phyloP scores from a whole-genome alignment of 92 coral and sea anemone genomes.

The Hydrozoanthus gracilis region DNA sequence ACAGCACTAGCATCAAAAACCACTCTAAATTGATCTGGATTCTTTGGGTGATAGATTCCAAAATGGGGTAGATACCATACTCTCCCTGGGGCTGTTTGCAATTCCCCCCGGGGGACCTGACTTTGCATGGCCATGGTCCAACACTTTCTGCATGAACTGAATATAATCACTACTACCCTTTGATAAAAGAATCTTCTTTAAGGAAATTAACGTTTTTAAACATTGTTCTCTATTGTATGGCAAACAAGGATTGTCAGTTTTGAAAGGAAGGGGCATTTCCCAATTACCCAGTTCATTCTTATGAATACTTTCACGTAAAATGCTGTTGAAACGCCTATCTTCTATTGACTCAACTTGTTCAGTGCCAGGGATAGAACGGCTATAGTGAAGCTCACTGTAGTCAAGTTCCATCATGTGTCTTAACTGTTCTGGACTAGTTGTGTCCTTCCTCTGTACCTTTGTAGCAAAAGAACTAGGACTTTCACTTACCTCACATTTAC shows the following conservation, averaged over 20 bases:
- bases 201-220: conserved; percentile 7
- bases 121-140: conserved; percentile 29
- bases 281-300: conserved; percentile 35
- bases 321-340: conserved; percentile 24
- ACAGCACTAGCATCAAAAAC: conserved; percentile 60
- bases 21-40: conserved; percentile 62
- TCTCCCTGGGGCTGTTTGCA: conserved; percentile 29
- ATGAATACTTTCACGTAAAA: conserved; percentile 44
- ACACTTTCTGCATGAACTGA: conserved; percentile 32
- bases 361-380: no score
- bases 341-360: conserved; percentile 10
- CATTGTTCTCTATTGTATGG: conserved; percentile 37
- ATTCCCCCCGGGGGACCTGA: conserved; percentile 41
- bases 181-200: conserved; percentile 5
- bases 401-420: conserved; percentile 43
- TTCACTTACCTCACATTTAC: no score
- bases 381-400: background rate
- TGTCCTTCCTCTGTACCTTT: no score
- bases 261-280: conserved; percentile 51
- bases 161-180: conserved; percentile 2
- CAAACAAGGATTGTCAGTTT: conserved; percentile 29
- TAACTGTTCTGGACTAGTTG: background rate
- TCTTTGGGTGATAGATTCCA: conserved; percentile 57
- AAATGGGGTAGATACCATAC: conserved; percentile 44
- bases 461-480: no score